phyloP scores from a whole-genome alignment of 2,888 invertebrate species.

The Euzetes globulus region DNA sequence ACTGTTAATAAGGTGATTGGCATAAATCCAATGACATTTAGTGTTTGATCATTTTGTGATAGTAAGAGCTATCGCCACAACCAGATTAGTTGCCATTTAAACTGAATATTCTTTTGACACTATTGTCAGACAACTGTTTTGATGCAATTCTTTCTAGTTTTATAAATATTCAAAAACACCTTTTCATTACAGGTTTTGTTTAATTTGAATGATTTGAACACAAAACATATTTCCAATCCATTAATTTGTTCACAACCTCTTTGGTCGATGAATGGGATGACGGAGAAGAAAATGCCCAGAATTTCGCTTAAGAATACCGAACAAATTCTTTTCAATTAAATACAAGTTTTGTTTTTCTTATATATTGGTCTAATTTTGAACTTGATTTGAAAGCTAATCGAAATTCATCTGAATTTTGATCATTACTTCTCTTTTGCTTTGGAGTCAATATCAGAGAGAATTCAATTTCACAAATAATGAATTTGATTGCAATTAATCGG shows the following conservation, averaged over 20 bases:
- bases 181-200: not conserved
- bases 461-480: not conserved
- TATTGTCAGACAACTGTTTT: not conserved
- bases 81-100: not conserved
- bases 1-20: slow-evolving; percentile 5
- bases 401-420: slow-evolving; percentile 18
- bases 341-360: not conserved
- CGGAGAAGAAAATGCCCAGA: not conserved
- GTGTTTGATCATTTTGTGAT: not conserved
- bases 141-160: not conserved
- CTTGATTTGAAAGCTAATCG: slow-evolving; percentile 16
- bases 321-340: not conserved
- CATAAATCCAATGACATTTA: slow-evolving; percentile 13
- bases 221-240: not conserved
- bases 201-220: not conserved
- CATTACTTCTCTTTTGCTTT: slow-evolving; percentile 17
- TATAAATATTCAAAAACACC: not conserved
- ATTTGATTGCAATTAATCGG: not conserved
- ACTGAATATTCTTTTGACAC: not conserved
- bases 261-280: not conserved
- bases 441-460: too few species aligned
- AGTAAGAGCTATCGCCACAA: slow-evolving; percentile 10
- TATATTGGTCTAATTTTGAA: slow-evolving; percentile 3
- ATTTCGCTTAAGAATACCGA: not conserved
- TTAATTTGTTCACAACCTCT: not conserved